Conservation (phyloP, 1,140 invertebrate species). For the Aphidius ervi region DNA sequence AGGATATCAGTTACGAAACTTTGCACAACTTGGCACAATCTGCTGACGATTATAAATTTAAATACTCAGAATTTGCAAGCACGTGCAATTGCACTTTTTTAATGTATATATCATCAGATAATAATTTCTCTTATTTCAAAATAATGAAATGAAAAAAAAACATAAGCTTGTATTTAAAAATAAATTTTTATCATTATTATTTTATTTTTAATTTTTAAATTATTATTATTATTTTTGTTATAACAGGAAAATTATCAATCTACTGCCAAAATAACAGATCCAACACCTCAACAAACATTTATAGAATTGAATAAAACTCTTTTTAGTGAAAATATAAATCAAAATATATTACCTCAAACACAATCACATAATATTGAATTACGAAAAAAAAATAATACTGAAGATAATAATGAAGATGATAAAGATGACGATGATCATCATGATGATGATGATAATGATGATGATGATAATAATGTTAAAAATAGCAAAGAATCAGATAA, state of each 20-base stretch:
- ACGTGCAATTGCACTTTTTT: background rate
- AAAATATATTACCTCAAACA: slow-evolving; percentile 48
- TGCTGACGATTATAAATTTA: slow-evolving; percentile 1
- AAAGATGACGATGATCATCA: too few relatives aligned
- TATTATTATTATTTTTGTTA: slow-evolving; percentile 9
- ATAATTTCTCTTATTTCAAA: background rate
- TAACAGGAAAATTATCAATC: slow-evolving; percentile 47
- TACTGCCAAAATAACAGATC: slow-evolving; percentile 49
- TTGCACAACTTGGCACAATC: slow-evolving; percentile 1
- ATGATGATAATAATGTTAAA: too few relatives aligned
- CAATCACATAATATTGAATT: slow-evolving; percentile 46
- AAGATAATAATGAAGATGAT: slow-evolving; percentile 1
- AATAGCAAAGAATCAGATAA: slow-evolving; percentile 26
- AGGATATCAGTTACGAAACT: background rate
- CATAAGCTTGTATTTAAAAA: background rate
- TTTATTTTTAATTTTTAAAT: background rate
- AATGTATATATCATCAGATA: background rate
- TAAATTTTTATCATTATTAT: background rate
- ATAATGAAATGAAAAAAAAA: background rate
- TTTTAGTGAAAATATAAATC: slow-evolving; percentile 51
- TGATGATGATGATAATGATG: too few relatives aligned
- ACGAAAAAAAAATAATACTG: slow-evolving; percentile 31
- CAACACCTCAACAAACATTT: slow-evolving; percentile 45
- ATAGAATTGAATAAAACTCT: slow-evolving; percentile 47
- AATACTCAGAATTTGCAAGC: background rate